phyloP scores from a whole-genome alignment of 2,113 vertebrate species.

The Craseonycteris thonglongyai region DNA sequence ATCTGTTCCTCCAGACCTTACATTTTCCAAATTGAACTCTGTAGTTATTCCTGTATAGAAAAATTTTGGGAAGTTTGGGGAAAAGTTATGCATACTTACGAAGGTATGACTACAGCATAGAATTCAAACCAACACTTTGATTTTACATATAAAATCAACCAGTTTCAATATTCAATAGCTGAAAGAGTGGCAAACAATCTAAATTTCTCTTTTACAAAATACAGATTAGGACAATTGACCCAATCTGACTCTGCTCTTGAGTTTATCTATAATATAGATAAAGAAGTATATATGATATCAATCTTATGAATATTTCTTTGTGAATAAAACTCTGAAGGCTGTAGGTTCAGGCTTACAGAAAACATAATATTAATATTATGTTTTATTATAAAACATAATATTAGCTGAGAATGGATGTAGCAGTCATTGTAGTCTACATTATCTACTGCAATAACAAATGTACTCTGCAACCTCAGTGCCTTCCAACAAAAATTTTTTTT shows the following conservation, averaged over 20 bases:
- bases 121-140: not conserved
- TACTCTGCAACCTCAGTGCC: not conserved
- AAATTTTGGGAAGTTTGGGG: not conserved
- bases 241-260: not conserved
- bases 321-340: not conserved
- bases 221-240: not conserved
- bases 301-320: not conserved
- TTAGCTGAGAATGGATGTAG: not conserved
- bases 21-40: not conserved
- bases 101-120: not conserved
- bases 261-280: not conserved
- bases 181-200: not conserved
- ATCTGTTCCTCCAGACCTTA: not conserved
- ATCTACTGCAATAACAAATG: not conserved
- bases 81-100: not conserved
- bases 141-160: not conserved
- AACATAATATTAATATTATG: too few relatives aligned
- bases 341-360: not conserved
- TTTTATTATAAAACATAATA: too few relatives aligned
- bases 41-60: not conserved
- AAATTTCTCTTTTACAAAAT: slow-evolving; percentile 1
- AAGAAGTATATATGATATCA: not conserved
- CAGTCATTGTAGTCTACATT: not conserved
- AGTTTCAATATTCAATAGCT: not conserved
- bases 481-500: not conserved